Base-by-base conservation (phyloP, 2,888 invertebrate genomes). In the Neoaliturus tenellus region DNA sequence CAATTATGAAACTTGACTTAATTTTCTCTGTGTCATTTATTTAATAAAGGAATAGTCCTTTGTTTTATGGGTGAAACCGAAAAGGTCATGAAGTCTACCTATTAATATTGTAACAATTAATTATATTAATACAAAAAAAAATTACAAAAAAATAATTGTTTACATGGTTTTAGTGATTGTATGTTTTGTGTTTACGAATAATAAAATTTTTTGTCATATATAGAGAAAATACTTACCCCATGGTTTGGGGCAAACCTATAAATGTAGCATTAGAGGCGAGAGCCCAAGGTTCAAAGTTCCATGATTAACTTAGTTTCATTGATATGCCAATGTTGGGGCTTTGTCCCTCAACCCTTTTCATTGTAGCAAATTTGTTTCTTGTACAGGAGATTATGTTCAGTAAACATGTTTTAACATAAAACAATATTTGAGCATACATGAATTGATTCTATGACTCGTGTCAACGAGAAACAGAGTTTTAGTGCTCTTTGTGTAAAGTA, bases 231-330 rank as follows among this genome's bases (percentile, higher is more conserved):
- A 51, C n/a, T n/a, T 2, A 51, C 20, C 23, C 51, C 23, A 51
- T 51, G 51, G n/a, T 51, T 51, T 23, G 51, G 51, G 51, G 51
- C 51, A 23, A 6, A 23, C n/a, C 51, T 23, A 23, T 51, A 23
- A 51, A 51, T 51, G 8, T 51, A 51, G 51, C 28, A 62, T 62
- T 28, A 62, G 25, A 31, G 28, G 62, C 28, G 4, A 28, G 62
- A 62, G 31, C 25, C 31, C 31, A 62, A 62, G 62, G 62, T 62
- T 62, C 51, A 62, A 62, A 62, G 62, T 62, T 62, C 62, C 62
- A 62, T 62, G 31, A 28, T 62, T 62, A 28, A 55, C 20, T 14
- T 14, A 62, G 62, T 12, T 62, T 25, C 10, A 12, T 62, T 62
- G 1, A 51, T 28, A 62, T 20, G 31, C 62, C 62, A 62, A 62